Conservation (phyloP, 2,113 vertebrate species). For the Onychostruthus taczanowskii region DNA sequence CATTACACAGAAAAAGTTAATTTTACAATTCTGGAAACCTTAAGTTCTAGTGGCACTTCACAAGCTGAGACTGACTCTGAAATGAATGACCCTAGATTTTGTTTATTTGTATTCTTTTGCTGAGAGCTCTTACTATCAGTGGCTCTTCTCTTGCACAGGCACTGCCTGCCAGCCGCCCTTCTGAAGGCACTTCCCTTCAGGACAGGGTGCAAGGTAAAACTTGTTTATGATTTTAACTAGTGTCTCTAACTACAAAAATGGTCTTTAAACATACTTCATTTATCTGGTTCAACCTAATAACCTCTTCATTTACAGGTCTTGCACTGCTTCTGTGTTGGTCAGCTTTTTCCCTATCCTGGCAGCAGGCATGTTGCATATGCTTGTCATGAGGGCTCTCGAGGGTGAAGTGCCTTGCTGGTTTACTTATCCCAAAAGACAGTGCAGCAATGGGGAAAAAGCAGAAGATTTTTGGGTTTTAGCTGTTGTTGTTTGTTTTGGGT, state of each 20-base stretch:
- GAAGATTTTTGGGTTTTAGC: background rate
- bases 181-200: background rate
- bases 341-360: background rate
- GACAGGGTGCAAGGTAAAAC: slow-evolving; percentile 6
- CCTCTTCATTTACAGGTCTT: background rate
- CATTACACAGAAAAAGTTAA: background rate
- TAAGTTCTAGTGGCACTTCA: background rate
- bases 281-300: background rate
- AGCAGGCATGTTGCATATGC: background rate
- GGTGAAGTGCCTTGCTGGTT: background rate
- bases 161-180: background rate
- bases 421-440: background rate
- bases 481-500: background rate
- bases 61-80: background rate
- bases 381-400: background rate
- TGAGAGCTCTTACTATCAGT: background rate
- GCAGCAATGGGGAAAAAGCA: background rate
- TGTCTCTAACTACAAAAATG: background rate
- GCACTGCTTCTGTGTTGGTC: background rate
- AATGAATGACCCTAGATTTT: background rate
- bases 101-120: background rate
- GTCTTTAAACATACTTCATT: background rate
- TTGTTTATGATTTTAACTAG: background rate
- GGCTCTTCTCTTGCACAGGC: background rate
- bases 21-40: background rate